Base-by-base conservation (phyloP, 2,888 invertebrate species). In the Pinctada fucata region DNA sequence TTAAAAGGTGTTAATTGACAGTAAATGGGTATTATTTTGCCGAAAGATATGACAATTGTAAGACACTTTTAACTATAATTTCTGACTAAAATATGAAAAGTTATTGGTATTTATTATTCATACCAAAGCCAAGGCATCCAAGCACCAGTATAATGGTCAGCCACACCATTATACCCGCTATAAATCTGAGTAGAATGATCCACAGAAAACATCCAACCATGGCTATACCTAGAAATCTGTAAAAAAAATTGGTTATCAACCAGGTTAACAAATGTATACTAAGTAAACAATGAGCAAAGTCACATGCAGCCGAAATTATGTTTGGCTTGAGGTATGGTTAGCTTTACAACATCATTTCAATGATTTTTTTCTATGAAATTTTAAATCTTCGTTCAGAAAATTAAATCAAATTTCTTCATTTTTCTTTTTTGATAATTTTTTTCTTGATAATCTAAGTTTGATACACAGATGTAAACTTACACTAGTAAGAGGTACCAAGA, bases 161-260 rank as follows among this genome's bases (percentile, higher is more conserved):
- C 97, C 97, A 98, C 0, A 98, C 95, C 91, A 98, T 95, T 2
- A 97, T 94, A 2, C 95, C 95, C 2, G 98, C 97, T 49, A 98
- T 93, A 95, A 97, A 97, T 82, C 98, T 94, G 94, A 99, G 95
- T 72, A 99, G 93, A 6, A 96, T 93, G 82, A 99, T 97, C 94
- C 97, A 98, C 48, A 97, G 88, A 84, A 99, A 95, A 84, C 97
- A 96, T 48, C 96, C 92, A 0, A 96, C 82, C 86, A 97, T 94
- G 5, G 96, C 96, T 49, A 78, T 71, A 10, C 77, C 80, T 68
- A 77, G 3, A 73, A 76, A 72, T 67, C 74, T 74, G 8, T 13
- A 73, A 51, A 10, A 49, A 68, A 10, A 31, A 31, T 31, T 31
- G 31, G 31, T 1, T 31, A 31, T 31, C n/a, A n/a, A 67, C 3